A percentile compares a stretch with the other conserved stretches of the same genome.
Evolutionary conservation across 2,888 invertebrate genomes (phyloP).

Genomic region (Notocelia uddmanniana): DNA sequence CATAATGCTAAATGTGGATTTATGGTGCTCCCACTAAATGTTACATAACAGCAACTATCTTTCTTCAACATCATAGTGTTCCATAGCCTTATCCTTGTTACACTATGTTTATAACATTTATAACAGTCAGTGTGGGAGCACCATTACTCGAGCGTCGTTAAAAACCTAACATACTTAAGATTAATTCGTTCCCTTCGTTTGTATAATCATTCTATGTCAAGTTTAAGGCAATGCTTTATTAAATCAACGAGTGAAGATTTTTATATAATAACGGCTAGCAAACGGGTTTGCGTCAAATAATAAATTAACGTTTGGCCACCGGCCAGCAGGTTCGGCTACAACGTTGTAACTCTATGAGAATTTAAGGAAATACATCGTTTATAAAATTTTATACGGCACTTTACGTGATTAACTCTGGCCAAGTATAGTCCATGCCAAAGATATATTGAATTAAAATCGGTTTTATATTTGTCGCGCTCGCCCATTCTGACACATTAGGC

Average conservation of each 20-base stretch:
- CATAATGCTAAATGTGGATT: no score
- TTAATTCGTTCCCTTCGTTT: no score
- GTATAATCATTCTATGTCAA: conserved; percentile 16
- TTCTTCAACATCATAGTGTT: no score
- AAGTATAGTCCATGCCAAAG: background rate
- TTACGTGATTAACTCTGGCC: background rate
- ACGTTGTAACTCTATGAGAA: conserved; percentile 23
- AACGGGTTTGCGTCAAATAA: conserved; percentile 67
- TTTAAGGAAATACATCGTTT: conserved; percentile 31
- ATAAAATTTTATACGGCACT: conserved; percentile 6
- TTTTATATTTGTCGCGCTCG: no score
- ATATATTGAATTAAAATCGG: background rate
- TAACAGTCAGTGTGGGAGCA: no score
- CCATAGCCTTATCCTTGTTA: no score
- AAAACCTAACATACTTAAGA: no score
- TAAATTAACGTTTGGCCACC: conserved; percentile 68
- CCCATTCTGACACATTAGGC: no score
- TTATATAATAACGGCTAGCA: conserved; percentile 18
- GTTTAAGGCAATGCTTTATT: conserved; percentile 7
- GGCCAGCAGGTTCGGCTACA: conserved; percentile 26
- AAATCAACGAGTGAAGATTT: conserved; percentile 1
- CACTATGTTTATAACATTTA: no score
- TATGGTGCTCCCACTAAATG: no score
- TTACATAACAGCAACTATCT: no score
- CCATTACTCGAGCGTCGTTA: no score